A percentile compares a stretch with the other conserved stretches of the same genome.
Conservation (phyloP, 2,888 invertebrate genomes). For the Lithosia quadra region DNA sequence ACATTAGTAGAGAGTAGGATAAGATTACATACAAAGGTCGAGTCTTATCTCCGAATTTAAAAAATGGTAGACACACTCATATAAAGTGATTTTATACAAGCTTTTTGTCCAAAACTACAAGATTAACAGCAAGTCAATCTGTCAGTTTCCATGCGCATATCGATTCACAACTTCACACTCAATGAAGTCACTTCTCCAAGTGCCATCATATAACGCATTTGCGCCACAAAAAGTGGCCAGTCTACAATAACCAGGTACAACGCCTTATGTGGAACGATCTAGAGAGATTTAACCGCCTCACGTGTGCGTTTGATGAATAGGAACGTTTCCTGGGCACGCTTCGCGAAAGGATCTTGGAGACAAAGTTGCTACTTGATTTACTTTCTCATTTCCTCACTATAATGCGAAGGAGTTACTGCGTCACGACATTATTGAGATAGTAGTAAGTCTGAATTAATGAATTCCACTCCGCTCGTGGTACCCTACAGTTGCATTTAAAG, state of each 20-base stretch:
- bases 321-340: constrained; percentile 41
- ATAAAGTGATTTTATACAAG: too few relatives aligned
- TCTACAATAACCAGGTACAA: constrained; percentile 12
- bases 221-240: constrained; percentile 5
- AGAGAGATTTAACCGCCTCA: constrained; percentile 49
- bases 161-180: too few relatives aligned
- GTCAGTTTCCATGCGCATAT: too few relatives aligned
- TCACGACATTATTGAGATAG: constrained; percentile 9
- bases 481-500: too few relatives aligned
- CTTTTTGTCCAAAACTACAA: too few relatives aligned
- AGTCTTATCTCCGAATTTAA: too few relatives aligned
- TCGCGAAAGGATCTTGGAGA: constrained; percentile 35
- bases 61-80: too few relatives aligned
- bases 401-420: constrained; percentile 32
- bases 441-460: not conserved
- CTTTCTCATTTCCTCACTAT: constrained; percentile 41
- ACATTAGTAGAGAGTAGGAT: too few relatives aligned
- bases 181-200: not conserved
- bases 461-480: too few relatives aligned
- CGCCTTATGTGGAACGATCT: constrained; percentile 34
- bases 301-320: constrained; percentile 61
- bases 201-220: not conserved
- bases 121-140: too few relatives aligned
- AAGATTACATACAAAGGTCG: too few relatives aligned
- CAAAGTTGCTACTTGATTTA: constrained; percentile 59